phyloP scores from a whole-genome alignment of 2,113 vertebrate genomes.

The Dascyllus trimaculatus region DNA sequence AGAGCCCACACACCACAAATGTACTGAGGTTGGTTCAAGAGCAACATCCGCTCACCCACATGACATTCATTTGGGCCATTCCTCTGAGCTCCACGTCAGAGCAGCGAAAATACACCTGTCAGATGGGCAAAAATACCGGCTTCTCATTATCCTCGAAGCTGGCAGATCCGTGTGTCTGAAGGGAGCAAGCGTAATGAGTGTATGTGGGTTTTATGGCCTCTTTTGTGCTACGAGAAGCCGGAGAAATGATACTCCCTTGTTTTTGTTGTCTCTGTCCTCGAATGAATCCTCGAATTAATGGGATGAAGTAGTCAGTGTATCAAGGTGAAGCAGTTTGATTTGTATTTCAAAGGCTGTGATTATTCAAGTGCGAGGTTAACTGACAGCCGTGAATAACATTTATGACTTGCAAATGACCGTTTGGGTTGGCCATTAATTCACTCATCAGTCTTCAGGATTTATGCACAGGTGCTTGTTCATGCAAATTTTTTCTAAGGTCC shows the following conservation, averaged over 20 bases:
- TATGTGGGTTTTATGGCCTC: constrained; percentile 42
- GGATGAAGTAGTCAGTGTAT: constrained; percentile 63
- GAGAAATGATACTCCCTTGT: constrained; percentile 46
- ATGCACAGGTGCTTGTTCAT: constrained; percentile 84
- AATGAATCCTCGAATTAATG: constrained; percentile 61
- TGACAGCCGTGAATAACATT: constrained; percentile 77
- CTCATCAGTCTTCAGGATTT: constrained; percentile 80
- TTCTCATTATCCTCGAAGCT: constrained; percentile 59
- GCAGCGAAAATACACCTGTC: constrained; percentile 51
- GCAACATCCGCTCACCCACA: constrained; percentile 34
- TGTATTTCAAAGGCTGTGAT: constrained; percentile 79
- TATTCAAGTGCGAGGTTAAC: constrained; percentile 78
- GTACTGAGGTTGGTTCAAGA: constrained; percentile 10
- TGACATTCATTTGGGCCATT: constrained; percentile 40
- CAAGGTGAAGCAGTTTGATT: constrained; percentile 77
- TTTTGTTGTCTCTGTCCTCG: constrained; percentile 46
- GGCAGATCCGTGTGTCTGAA: constrained; percentile 42
- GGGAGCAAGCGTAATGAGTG: constrained; percentile 33
- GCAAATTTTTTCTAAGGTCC: constrained; percentile 69
- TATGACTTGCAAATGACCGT: constrained; percentile 83
- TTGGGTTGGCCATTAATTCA: constrained; percentile 75
- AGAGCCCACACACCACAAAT: constrained; percentile 34
- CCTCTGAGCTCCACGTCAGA: constrained; percentile 43
- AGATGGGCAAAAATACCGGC: constrained; percentile 39
- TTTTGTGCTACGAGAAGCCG: constrained; percentile 40